Evolutionary conservation across 2,113 vertebrate species (phyloP).

Genomic region (Athene cunicularia): DNA sequence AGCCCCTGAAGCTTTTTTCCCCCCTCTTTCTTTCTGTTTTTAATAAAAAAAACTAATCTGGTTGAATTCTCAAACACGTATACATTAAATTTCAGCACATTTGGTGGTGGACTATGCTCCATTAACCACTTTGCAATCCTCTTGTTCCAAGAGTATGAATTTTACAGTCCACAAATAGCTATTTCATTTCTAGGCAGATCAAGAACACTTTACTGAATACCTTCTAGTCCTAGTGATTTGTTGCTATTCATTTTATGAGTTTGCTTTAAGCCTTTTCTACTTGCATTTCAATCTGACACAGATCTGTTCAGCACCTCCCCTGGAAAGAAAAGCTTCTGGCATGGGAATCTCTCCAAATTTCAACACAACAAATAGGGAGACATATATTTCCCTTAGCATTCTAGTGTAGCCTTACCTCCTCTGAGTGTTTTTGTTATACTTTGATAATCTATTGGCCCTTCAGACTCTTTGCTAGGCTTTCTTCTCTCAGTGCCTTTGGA

Average conservation of each 20-base stretch:
- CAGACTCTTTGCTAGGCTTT: not conserved
- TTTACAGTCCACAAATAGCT: not conserved
- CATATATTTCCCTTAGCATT: not conserved
- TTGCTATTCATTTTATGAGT: not conserved
- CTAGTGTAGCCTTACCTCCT: not conserved
- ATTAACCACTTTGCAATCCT: not conserved
- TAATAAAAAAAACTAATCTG: not conserved
- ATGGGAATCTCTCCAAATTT: not conserved
- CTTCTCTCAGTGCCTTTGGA: not conserved
- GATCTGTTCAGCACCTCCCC: not conserved
- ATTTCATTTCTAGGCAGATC: not conserved
- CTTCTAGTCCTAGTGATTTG: not conserved
- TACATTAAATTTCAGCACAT: not conserved
- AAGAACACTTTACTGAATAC: not conserved
- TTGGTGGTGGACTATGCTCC: not conserved
- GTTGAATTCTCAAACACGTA: not conserved
- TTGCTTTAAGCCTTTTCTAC: not conserved
- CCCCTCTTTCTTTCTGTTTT: accelerated
- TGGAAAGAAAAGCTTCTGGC: not conserved
- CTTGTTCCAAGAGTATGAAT: not conserved
- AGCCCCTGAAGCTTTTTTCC: not conserved
- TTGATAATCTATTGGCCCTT: not conserved
- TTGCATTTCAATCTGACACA: not conserved
- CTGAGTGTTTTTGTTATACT: not conserved
- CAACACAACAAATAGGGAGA: not conserved